These are phyloP conservation scores for Leptinotarsa lineolata DNA, from an alignment of 1,140 invertebrate species.

Conservation along the genomic window DNA sequence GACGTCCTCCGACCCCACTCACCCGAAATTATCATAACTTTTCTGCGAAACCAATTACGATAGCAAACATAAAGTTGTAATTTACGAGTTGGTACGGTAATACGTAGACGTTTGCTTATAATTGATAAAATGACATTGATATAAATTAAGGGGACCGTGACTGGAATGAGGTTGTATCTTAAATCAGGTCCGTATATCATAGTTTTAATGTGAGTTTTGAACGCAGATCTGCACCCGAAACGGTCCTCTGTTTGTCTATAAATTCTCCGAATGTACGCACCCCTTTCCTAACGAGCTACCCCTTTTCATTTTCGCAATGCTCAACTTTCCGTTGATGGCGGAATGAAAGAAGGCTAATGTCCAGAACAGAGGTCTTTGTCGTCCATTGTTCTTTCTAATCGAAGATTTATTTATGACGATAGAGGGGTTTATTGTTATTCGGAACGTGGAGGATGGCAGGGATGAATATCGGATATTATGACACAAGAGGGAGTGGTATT, in stretches of 20 bases:
- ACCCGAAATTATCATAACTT: conserved; percentile 32
- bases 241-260: conserved; percentile 53
- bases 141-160: conserved; percentile 56
- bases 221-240: conserved; percentile 52
- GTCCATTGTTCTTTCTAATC: conserved; percentile 1
- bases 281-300: conserved; percentile 39
- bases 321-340: neutral
- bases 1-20: neutral
- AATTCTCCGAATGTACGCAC: conserved; percentile 49
- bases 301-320: conserved; percentile 1
- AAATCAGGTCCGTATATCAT: conserved; percentile 55
- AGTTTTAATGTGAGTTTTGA: conserved; percentile 55
- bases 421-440: neutral
- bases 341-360: conserved; percentile 3
- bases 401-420: conserved; percentile 5
- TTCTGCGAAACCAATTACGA: conserved; percentile 32
- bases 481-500: too few relatives aligned
- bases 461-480: too few relatives aligned
- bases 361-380: conserved; percentile 1
- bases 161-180: conserved; percentile 55
- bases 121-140: conserved; percentile 56
- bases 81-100: conserved; percentile 28
- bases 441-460: neutral
- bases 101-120: conserved; percentile 49
- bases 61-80: conserved; percentile 33